Percentiles rank a stretch among this genome's conserved stretches.
Evolutionary conservation across 2,113 vertebrate species (phyloP).

Genomic region (Lates calcarifer): DNA sequence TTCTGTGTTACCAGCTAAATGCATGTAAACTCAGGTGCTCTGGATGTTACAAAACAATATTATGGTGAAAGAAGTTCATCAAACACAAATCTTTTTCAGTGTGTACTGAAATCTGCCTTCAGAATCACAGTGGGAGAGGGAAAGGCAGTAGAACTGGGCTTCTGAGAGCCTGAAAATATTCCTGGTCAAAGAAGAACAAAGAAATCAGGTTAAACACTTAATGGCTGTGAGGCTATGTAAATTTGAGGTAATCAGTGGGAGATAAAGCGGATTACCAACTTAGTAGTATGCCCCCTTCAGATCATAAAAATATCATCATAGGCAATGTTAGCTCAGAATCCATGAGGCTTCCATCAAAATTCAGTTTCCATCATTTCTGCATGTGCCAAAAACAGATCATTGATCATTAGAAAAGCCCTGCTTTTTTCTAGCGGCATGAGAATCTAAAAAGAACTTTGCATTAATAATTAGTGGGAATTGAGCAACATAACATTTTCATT

Average conservation of each 20-base stretch:
- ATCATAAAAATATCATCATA: conserved; percentile 8
- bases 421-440: background rate
- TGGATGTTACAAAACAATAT: background rate
- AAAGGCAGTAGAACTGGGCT: background rate
- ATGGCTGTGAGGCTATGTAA: conserved; percentile 14
- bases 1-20: background rate
- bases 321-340: conserved; percentile 15
- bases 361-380: conserved; percentile 1
- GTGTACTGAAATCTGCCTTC: background rate
- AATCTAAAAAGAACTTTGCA: background rate
- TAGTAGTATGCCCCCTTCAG: conserved; percentile 10
- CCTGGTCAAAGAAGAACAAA: conserved; percentile 34
- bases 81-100: background rate
- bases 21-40: background rate
- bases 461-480: background rate
- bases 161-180: conserved; percentile 22
- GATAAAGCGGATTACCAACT: conserved; percentile 36
- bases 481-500: background rate
- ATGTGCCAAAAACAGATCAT: conserved; percentile 17
- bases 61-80: background rate
- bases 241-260: conserved; percentile 18
- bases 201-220: conserved; percentile 50
- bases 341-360: background rate
- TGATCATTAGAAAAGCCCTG: background rate
- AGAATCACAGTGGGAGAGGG: conserved; percentile 22